Base-by-base conservation (phyloP, 2,797 vertebrate genomes). In the Chelidonichthys spinosus region DNA sequence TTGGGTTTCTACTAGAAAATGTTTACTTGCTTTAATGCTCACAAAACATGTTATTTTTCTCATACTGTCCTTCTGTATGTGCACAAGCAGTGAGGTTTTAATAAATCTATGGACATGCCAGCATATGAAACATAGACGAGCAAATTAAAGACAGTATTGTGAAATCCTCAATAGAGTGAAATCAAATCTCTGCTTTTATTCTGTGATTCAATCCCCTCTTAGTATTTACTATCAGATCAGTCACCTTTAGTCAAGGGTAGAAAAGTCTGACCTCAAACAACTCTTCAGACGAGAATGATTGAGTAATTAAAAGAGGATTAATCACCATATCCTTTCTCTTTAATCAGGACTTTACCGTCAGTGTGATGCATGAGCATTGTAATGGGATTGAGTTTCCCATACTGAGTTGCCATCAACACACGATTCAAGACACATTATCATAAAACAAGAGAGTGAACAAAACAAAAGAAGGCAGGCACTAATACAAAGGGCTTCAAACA, bases 241-340 rank as follows among this genome's bases (percentile, higher is more conserved):
- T 43, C 25, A 79, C 63, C 72, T 83, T 75, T 77, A 43, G 50
- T 87, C 65, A 77, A 81, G 74, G 69, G 39, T 61, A 78, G 6
- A 75, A 56, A 18, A 71, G 40, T 65, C n/a, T 73, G 67, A 85
- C 76, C 80, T 81, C 33, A 69, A 72, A 69, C 69, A 84, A 69
- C 60, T 76, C 66, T 63, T 85, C 52, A 65, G 47, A 74, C 60
- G 60, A 67, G 54, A 74, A 71, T 83, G 85, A 87, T 72, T 55
- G 70, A 87, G 79, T 84, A 75, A 89, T 87, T 82, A 77, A 91
- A 87, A 80, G 59, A 46, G 85, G 77, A 90, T 83, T 79, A 86
- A 90, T 90, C 77, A 85, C 71, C 55, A 60, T 52, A 61, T 50
- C 66, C 18, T 70, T 25, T 52, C 33, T 72, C 73, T 77, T 85